These are phyloP conservation scores for Bufo bufo DNA, from an alignment of 2,113 vertebrate genomes.

Conservation along the genomic window DNA sequence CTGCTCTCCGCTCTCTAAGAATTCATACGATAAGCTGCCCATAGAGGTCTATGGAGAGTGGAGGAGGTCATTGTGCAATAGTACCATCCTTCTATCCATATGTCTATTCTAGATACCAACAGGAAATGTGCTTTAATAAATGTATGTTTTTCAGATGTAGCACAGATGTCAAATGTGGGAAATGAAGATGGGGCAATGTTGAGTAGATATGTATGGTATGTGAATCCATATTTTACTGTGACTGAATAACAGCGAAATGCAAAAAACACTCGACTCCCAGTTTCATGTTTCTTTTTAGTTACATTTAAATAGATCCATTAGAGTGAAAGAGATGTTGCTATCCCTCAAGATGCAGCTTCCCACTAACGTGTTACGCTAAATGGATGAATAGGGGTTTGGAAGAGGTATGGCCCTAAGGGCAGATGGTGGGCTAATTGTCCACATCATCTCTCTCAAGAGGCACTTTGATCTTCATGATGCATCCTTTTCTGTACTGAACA, in stretches of 20 bases:
- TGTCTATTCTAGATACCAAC: background rate
- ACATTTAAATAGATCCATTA: constrained; percentile 69
- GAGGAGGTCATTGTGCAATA: background rate
- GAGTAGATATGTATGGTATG: background rate
- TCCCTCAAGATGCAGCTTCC: constrained; percentile 14
- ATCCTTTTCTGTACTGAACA: constrained; percentile 39
- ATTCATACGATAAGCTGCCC: too few species aligned
- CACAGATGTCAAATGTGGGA: background rate
- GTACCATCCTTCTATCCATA: background rate
- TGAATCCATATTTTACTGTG: background rate
- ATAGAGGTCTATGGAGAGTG: too few species aligned
- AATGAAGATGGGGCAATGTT: background rate
- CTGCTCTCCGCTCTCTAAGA: background rate
- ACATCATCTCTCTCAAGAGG: constrained; percentile 11
- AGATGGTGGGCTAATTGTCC: constrained; percentile 54
- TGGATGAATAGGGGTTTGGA: constrained; percentile 18
- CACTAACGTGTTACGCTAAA: background rate
- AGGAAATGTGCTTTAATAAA: background rate
- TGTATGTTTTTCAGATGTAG: background rate
- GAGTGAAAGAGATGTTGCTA: background rate
- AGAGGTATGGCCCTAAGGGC: constrained; percentile 38
- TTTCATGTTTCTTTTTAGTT: constrained; percentile 15
- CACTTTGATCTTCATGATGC: constrained; percentile 63
- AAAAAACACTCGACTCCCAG: background rate
- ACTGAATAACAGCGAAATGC: background rate